A percentile compares a stretch with the other conserved stretches of the same genome.
Conservation (phyloP, 1,140 invertebrate genomes). For the Ladona fulva region DNA sequence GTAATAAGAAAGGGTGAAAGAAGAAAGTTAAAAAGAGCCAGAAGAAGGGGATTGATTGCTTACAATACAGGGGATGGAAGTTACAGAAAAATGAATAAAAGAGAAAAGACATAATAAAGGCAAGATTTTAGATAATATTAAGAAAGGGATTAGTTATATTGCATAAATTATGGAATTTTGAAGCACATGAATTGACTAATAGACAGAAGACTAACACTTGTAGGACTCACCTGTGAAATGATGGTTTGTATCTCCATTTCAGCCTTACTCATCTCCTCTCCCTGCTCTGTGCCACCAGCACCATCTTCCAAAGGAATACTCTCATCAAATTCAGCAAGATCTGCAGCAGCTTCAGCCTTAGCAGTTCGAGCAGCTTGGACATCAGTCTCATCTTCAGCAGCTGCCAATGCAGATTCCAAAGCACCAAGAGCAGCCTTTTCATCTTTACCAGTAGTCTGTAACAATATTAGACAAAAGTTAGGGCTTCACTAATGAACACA, state of each 20-base stretch:
- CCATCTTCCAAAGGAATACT: constrained; percentile 73
- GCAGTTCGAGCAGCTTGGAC: constrained; percentile 82
- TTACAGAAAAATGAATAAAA: too few species aligned
- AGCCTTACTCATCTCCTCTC: constrained; percentile 62
- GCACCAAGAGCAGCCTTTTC: constrained; percentile 56
- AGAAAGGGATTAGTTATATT: too few species aligned
- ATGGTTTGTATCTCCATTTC: constrained; percentile 74
- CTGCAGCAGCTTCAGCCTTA: constrained; percentile 85
- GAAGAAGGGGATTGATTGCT: too few species aligned
- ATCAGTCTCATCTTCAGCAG: constrained; percentile 91
- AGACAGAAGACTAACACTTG: too few species aligned
- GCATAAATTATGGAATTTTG: too few species aligned
- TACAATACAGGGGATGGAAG: too few species aligned
- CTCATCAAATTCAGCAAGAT: constrained; percentile 94
- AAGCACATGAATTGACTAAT: too few species aligned
- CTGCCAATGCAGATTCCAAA: constrained; percentile 74
- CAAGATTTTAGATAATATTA: too few species aligned
- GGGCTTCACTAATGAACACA: too few species aligned
- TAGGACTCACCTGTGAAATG: constrained; percentile 67
- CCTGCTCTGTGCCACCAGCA: constrained; percentile 30
- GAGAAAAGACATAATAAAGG: too few species aligned
- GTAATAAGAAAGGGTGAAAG: too few species aligned
- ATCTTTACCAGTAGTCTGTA: constrained; percentile 26
- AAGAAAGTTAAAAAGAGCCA: too few species aligned
- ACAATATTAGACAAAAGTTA: background rate